Conservation (phyloP, 2,888 invertebrate genomes). For the Macrosiphum euphorbiae region DNA sequence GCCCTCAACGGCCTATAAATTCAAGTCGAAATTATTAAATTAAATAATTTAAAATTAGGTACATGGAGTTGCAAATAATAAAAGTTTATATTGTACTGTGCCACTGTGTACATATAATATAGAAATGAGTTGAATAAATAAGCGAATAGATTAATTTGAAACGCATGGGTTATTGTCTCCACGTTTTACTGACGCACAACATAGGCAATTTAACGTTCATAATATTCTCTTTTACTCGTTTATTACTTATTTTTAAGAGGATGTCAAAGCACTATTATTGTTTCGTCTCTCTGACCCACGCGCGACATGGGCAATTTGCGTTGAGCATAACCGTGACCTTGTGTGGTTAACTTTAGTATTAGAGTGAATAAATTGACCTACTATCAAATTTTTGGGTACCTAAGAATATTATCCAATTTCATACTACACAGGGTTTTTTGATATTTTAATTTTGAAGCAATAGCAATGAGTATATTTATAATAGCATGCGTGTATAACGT, state of each 20-base stretch:
- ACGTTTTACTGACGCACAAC: not conserved
- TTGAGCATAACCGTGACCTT: not conserved
- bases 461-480: not conserved
- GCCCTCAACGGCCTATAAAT: too few species aligned
- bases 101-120: too few species aligned
- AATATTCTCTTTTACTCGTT: not conserved
- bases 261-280: not conserved
- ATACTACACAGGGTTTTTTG: not conserved
- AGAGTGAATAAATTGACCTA: not conserved
- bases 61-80: too few species aligned
- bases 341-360: not conserved
- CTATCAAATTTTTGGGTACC: not conserved
- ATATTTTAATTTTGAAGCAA: not conserved
- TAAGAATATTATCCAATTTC: not conserved
- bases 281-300: not conserved
- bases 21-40: too few species aligned
- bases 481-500: not conserved
- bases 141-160: too few species aligned
- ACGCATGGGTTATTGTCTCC: not conserved
- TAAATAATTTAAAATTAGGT: too few species aligned
- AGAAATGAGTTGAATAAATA: too few species aligned
- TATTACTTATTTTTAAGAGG: not conserved
- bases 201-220: not conserved
- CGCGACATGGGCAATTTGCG: not conserved
- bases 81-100: too few species aligned